Conservation (phyloP, 2,888 invertebrate genomes). For the Eumerus sabulonum region DNA sequence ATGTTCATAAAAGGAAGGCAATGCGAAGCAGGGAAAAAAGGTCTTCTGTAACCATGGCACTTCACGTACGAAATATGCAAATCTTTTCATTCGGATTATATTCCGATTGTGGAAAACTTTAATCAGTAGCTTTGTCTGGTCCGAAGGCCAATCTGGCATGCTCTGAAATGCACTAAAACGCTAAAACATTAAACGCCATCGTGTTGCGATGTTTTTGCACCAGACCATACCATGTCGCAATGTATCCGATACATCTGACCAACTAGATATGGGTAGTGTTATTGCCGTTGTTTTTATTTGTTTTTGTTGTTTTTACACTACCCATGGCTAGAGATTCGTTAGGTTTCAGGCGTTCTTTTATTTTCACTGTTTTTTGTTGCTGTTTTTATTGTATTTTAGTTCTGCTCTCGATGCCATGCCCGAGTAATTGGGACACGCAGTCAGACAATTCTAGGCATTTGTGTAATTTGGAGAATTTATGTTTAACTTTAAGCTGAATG, state of each 20-base stretch:
- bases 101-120: slow-evolving; percentile 46
- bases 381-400: slow-evolving; percentile 1
- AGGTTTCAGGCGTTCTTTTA: too few relatives aligned
- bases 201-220: slow-evolving; percentile 42
- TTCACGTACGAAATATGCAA: slow-evolving; percentile 38
- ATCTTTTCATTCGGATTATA: slow-evolving; percentile 41
- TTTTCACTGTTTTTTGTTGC: too few relatives aligned
- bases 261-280: not conserved
- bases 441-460: slow-evolving; percentile 35
- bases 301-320: not conserved
- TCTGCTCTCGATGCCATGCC: slow-evolving; percentile 36
- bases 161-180: not conserved
- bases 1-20: too few relatives aligned
- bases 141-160: slow-evolving; percentile 6
- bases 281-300: not conserved
- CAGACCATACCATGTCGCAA: slow-evolving; percentile 48
- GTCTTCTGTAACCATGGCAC: slow-evolving; percentile 12
- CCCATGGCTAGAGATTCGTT: slow-evolving; percentile 7
- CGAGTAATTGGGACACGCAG: slow-evolving; percentile 51
- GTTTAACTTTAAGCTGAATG: slow-evolving; percentile 6
- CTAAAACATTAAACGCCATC: too few relatives aligned
- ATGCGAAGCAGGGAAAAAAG: not conserved
- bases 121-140: slow-evolving; percentile 28
- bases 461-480: slow-evolving; percentile 47
- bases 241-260: slow-evolving; percentile 24